Evolutionary conservation across 2,113 vertebrate species (phyloP).

Genomic region (Malurus melanocephalus): DNA sequence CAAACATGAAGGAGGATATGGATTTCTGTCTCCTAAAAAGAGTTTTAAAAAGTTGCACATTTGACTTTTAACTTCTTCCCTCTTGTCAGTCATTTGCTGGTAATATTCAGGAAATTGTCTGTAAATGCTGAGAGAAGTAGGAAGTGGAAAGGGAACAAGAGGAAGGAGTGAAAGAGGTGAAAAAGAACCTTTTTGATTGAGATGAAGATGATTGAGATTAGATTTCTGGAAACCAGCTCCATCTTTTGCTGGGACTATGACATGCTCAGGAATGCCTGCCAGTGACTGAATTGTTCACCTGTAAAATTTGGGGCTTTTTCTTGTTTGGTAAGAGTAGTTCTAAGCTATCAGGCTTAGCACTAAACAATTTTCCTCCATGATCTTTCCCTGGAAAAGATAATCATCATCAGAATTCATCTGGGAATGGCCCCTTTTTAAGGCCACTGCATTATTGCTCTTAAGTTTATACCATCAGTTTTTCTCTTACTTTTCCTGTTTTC

Average conservation of each 20-base stretch:
- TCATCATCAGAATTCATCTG: neutral
- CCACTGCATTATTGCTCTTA: neutral
- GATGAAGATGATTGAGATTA: neutral
- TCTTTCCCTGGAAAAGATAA: neutral
- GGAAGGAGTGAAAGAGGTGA: neutral
- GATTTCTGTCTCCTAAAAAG: neutral
- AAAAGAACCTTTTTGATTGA: neutral
- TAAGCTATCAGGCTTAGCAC: neutral
- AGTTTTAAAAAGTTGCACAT: neutral
- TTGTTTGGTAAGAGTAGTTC: neutral
- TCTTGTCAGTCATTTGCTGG: neutral
- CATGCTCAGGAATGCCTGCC: neutral
- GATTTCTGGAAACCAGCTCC: neutral
- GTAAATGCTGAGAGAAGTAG: neutral
- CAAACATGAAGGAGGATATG: neutral
- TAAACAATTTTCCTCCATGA: neutral
- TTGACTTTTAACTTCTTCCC: neutral
- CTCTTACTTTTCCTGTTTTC: neutral
- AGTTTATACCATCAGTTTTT: neutral
- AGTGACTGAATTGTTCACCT: neutral
- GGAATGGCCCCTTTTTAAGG: neutral
- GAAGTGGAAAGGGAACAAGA: neutral
- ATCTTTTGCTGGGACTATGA: neutral
- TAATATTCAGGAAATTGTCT: neutral
- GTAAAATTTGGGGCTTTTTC: neutral